Evolutionary conservation across 35 echinoderm and acorn worm genomes (phyloP).

Genomic region (Ptychodera flava): DNA sequence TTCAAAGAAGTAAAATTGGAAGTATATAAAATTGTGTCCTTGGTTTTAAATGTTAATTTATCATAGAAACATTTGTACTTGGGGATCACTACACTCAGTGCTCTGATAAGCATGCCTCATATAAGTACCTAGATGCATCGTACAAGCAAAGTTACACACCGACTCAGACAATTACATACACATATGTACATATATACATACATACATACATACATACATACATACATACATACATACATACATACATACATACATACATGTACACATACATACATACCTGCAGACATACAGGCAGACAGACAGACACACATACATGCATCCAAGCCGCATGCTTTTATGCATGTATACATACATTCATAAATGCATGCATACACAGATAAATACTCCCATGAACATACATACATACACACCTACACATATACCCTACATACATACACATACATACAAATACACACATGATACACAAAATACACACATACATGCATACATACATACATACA

Average conservation of each 20-base stretch:
- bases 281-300: background rate
- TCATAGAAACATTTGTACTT: too few relatives aligned
- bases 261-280: background rate
- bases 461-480: background rate
- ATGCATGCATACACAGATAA: background rate
- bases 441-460: background rate
- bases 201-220: background rate
- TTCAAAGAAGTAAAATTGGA: too few relatives aligned
- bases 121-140: too few relatives aligned
- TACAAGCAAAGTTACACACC: too few relatives aligned
- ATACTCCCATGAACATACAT: conserved; percentile 2
- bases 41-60: too few relatives aligned
- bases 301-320: background rate
- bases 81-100: too few relatives aligned
- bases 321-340: background rate
- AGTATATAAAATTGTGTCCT: too few relatives aligned
- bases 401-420: background rate
- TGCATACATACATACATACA: background rate
- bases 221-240: background rate
- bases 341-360: background rate
- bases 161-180: background rate
- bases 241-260: background rate
- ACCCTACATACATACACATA: background rate
- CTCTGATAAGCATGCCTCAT: too few relatives aligned
- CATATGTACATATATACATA: background rate